Conservation (phyloP, 2,797 vertebrate species). For the Ciconia nigra region DNA sequence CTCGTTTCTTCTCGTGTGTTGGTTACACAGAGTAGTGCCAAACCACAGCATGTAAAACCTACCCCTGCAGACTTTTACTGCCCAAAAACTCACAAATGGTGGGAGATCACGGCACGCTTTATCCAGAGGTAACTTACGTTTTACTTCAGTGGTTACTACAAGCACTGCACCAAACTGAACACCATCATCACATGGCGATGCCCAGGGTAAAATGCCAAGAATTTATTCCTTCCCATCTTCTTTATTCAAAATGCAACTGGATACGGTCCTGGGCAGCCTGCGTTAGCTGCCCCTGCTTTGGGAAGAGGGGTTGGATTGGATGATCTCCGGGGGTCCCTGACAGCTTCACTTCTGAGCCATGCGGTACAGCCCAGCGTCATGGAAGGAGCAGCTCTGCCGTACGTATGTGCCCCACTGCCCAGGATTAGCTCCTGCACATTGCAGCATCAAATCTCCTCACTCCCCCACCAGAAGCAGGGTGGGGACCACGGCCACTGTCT, state of each 20-base stretch:
- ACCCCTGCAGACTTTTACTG: background rate
- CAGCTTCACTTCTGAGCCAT: background rate
- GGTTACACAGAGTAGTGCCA: background rate
- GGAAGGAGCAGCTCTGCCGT: background rate
- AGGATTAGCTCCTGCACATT: background rate
- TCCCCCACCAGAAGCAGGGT: background rate
- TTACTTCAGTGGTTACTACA: background rate
- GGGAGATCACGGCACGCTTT: background rate
- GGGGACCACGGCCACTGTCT: background rate
- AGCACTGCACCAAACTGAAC: background rate
- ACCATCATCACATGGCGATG: background rate
- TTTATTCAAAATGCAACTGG: background rate
- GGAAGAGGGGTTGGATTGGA: background rate
- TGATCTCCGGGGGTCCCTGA: background rate
- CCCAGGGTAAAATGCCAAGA: background rate
- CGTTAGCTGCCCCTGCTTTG: background rate
- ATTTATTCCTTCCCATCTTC: background rate
- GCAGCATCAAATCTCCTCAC: background rate
- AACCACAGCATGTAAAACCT: background rate
- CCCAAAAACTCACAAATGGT: background rate
- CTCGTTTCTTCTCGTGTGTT: background rate
- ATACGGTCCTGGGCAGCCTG: background rate
- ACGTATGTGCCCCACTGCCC: rapidly evolving
- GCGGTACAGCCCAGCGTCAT: background rate
- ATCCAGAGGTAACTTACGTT: background rate